Percentiles rank a stretch among this genome's conserved stretches.
phyloP scores from a whole-genome alignment of 2,888 invertebrate species.

The Protodeltote pygarga region DNA sequence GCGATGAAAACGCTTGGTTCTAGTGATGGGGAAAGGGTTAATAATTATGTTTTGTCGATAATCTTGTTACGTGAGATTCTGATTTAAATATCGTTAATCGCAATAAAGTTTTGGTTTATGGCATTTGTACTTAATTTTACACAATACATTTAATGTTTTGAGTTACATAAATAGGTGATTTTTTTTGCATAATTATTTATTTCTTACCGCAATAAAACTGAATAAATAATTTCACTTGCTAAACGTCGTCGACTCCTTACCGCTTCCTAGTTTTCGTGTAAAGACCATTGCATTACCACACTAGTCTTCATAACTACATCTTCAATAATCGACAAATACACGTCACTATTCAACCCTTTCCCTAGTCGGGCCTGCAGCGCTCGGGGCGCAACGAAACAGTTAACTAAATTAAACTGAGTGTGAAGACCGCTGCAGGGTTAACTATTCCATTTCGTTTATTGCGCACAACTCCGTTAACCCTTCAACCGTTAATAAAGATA shows the following conservation, averaged over 20 bases:
- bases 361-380: conserved; percentile 69
- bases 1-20: conserved; percentile 71
- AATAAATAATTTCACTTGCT: too few species aligned
- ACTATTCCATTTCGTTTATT: conserved; percentile 87
- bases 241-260: too few species aligned
- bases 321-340: conserved; percentile 29
- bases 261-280: too few species aligned
- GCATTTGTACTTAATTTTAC: too few species aligned
- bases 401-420: conserved; percentile 87
- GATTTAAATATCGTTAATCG: too few species aligned
- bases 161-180: background rate
- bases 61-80: background rate
- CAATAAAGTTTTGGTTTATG: too few species aligned
- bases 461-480: conserved; percentile 81
- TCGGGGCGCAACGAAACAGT: conserved; percentile 81
- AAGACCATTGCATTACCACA: too few species aligned
- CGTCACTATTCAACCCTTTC: conserved; percentile 81
- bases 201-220: too few species aligned
- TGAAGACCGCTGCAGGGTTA: conserved; percentile 85
- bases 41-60: conserved; percentile 17
- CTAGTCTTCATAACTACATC: background rate
- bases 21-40: conserved; percentile 52
- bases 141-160: too few species aligned
- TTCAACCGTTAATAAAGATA: conserved; percentile 83
- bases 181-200: too few species aligned